These are phyloP conservation scores for Pelobates fuscus DNA, from an alignment of 2,113 vertebrate genomes.

Conservation along the genomic window DNA sequence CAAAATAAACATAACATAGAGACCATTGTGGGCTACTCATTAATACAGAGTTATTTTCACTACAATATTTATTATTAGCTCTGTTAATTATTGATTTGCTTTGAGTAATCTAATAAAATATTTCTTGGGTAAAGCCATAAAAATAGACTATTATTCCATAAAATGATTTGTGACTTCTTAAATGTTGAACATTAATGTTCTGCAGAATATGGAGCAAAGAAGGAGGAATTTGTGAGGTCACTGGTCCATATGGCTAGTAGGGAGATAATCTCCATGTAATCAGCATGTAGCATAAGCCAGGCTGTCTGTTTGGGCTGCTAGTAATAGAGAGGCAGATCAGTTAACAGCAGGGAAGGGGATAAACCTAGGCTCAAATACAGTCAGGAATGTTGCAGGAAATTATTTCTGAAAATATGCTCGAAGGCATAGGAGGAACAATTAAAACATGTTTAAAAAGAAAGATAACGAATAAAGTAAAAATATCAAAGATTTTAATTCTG, in stretches of 20 bases:
- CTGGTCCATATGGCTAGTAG: constrained; percentile 76
- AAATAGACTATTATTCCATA: no score
- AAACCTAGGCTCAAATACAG: constrained; percentile 74
- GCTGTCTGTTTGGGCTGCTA: constrained; percentile 77
- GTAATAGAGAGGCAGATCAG: constrained; percentile 77
- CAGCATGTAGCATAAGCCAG: constrained; percentile 76
- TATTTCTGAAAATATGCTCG: constrained; percentile 71
- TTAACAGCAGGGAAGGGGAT: constrained; percentile 78
- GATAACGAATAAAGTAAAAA: not conserved
- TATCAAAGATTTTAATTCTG: no score
- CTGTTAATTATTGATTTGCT: no score
- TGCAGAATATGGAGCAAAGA: constrained; percentile 56
- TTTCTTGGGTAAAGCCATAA: no score
- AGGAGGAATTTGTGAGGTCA: constrained; percentile 74
- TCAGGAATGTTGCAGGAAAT: constrained; percentile 80
- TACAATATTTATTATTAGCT: no score
- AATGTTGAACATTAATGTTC: not conserved
- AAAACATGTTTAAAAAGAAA: constrained; percentile 42
- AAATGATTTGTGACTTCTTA: no score
- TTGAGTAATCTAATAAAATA: no score
- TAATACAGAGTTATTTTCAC: no score
- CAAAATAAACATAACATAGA: no score
- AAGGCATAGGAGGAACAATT: constrained; percentile 67
- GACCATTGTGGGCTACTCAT: no score
- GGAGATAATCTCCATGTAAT: constrained; percentile 73